Base-by-base conservation (phyloP, 2,888 invertebrate genomes). In the Meteorus cinctellus region DNA sequence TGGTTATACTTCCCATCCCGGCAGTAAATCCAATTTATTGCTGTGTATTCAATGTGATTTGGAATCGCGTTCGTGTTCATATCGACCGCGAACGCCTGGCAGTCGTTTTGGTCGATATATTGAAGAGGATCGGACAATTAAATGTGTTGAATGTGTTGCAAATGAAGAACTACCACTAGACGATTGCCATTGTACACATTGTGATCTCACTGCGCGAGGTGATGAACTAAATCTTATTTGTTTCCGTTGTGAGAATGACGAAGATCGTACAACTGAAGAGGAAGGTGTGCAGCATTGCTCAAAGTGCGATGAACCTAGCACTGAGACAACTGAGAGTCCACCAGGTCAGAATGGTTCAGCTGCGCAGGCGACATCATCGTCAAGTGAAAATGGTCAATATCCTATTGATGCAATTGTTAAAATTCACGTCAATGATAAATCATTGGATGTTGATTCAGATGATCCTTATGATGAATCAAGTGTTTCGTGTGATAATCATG, bases 21-120 rank as follows among this genome's bases (percentile, higher is more conserved):
- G 89, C 31, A 89, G 89, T 83, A 89, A 89, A 72, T 88, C 89
- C 24, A 89, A 89, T 78, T 81, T 89, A 24, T 77, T 89, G 73
- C 80, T 89, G 24, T 89, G 89, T 84, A 87, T 83, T 75, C 88
- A 89, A 75, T 89, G 89, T 80, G 88, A 89, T 73, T 81, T 86
- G 69, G 85, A 82, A 67, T 84, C 86, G 4, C 84, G 85, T 16
- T 84, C 83, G 24, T 88, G 89, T 79, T 84, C 83, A 4, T 86
- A 87, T 79, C 84, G 85, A 69, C 86, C 86, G 41, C 86, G 83
- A 77, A 88, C 86, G 27, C 86, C 87, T 16, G 59, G 65, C 29
- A 86, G 84, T 77, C 83, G 85, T 72, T 82, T 82, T 65, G 82
- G 79, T 4, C 79, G 84, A 73, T 88, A 85, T 79, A 84, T 87